Conservation (phyloP, 2,797 vertebrate species). For the Distichodus sexfasciatus region DNA sequence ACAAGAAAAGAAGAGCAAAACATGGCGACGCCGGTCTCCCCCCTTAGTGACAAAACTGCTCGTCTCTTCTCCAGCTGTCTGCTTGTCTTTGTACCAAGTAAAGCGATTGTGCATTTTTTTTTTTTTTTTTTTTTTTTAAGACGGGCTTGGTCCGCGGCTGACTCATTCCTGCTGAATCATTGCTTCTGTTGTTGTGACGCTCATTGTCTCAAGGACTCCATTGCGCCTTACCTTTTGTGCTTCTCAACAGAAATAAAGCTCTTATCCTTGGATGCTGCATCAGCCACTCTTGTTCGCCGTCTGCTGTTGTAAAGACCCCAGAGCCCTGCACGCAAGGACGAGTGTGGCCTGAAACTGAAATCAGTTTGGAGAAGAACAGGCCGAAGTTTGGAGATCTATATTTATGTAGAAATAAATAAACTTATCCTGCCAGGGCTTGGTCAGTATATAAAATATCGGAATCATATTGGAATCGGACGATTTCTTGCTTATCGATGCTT, state of each 20-base stretch:
- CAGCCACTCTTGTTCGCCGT: constrained; percentile 41
- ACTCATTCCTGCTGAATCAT: constrained; percentile 72
- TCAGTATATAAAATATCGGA: no score
- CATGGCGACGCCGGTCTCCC: constrained; percentile 47
- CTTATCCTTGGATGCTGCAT: constrained; percentile 38
- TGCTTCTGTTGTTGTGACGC: constrained; percentile 58
- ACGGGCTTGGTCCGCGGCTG: constrained; percentile 59
- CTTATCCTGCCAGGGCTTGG: no score
- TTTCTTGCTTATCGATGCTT: no score
- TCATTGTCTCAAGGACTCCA: constrained; percentile 59
- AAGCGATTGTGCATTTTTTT: constrained; percentile 69
- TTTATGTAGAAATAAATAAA: no score
- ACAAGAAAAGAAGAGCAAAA: constrained; percentile 2
- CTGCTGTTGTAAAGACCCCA: constrained; percentile 29
- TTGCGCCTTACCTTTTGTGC: constrained; percentile 50
- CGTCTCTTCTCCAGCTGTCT: constrained; percentile 58
- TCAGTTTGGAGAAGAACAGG: background rate
- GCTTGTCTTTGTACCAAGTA: constrained; percentile 65
- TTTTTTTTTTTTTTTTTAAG: constrained; percentile 63
- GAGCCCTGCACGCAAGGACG: constrained; percentile 6
- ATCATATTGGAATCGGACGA: no score
- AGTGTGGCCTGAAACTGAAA: constrained; percentile 4
- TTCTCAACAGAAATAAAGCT: constrained; percentile 53
- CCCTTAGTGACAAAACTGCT: constrained; percentile 65
- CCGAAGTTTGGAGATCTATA: no score